phyloP scores from a whole-genome alignment of 2,797 vertebrate genomes.

The Choloepus didactylus region DNA sequence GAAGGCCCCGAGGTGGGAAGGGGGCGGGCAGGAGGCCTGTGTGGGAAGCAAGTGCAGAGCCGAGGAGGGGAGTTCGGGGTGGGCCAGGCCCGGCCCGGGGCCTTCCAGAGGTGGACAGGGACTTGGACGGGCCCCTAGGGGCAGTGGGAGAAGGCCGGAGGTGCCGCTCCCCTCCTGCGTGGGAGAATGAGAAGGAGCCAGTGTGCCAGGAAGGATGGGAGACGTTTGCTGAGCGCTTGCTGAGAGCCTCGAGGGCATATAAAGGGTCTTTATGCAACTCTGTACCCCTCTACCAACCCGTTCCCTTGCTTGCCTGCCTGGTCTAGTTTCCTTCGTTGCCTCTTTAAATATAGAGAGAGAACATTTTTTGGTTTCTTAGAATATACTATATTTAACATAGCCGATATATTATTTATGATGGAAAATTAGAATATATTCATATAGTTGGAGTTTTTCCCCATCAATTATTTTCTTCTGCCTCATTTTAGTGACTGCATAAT shows the following conservation, averaged over 20 bases:
- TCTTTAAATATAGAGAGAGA: constrained; percentile 16
- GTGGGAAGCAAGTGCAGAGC: background rate
- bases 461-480: background rate
- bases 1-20: background rate
- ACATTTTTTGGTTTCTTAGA: constrained; percentile 14
- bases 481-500: background rate
- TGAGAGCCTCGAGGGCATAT: too few species aligned
- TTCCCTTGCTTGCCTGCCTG: background rate
- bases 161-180: background rate
- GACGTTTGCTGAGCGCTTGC: background rate
- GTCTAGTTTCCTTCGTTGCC: background rate
- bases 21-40: background rate
- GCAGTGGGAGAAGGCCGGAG: background rate
- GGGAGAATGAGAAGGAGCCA: background rate
- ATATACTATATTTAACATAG: constrained; percentile 45
- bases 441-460: background rate
- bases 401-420: background rate
- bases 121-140: background rate
- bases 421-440: background rate
- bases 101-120: background rate
- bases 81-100: accelerated
- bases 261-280: background rate
- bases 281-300: background rate
- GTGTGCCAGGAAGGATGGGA: background rate
- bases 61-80: background rate